phyloP scores from a whole-genome alignment of 2,888 invertebrate genomes.

The Xylocampa areola region DNA sequence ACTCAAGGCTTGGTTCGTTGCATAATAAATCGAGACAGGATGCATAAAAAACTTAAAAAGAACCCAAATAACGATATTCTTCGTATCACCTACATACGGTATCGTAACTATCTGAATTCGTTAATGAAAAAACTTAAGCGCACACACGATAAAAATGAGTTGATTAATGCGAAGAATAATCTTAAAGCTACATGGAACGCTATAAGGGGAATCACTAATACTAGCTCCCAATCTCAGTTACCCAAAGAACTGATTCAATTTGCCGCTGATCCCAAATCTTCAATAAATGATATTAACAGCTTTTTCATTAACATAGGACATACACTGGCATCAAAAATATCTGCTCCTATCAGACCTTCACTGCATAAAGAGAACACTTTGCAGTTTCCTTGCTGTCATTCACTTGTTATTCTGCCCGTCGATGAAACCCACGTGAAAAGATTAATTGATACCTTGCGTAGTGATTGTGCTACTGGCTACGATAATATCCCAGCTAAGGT shows the following conservation, averaged over 20 bases:
- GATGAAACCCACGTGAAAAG: conserved; percentile 3
- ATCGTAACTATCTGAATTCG: too few relatives aligned
- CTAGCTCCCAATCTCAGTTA: too few relatives aligned
- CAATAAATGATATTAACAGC: conserved; percentile 1
- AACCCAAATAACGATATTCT: too few relatives aligned
- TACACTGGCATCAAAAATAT: background rate
- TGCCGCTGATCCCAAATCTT: background rate
- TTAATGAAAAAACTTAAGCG: background rate
- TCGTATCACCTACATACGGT: too few relatives aligned
- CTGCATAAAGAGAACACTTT: too few relatives aligned
- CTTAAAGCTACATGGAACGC: too few relatives aligned
- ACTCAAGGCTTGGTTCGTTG: background rate
- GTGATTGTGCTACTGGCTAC: conserved; percentile 1
- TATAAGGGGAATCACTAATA: too few relatives aligned
- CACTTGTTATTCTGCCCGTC: conserved; percentile 4
- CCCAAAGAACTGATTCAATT: too few relatives aligned
- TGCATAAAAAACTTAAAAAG: too few relatives aligned
- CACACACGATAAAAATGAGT: background rate
- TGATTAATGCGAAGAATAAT: conserved; percentile 1
- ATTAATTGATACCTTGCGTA: background rate
- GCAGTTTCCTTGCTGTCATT: background rate
- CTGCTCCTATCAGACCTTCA: background rate
- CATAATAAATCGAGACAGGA: background rate
- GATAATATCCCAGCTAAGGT: conserved; percentile 1
- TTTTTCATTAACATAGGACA: conserved; percentile 1